Percentiles rank a stretch among this genome's conserved stretches.
phyloP scores from a whole-genome alignment of 1,140 invertebrate genomes.

The Aphidius ervi region DNA sequence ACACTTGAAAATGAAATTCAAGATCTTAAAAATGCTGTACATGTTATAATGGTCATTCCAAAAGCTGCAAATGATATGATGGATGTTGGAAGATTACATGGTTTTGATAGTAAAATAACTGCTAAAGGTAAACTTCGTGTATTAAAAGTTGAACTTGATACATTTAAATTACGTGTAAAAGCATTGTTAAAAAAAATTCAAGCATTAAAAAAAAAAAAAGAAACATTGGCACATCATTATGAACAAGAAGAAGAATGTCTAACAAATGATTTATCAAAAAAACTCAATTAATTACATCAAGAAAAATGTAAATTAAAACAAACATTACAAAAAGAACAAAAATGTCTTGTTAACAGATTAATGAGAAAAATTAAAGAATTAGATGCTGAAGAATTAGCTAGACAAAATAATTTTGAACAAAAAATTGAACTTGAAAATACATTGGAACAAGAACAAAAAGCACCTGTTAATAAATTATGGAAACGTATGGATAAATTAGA shows the following conservation, averaged over 20 bases:
- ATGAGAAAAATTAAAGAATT: constrained; percentile 98
- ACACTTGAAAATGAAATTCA: constrained; percentile 65
- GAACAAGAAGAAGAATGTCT: constrained; percentile 98
- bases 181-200: constrained; percentile 96
- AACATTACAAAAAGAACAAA: constrained; percentile 95
- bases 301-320: constrained; percentile 83
- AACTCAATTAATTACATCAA: constrained; percentile 80
- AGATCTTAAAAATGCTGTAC: constrained; percentile 71
- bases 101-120: constrained; percentile 96
- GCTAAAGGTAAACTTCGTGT: constrained; percentile 96
- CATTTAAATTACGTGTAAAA: constrained; percentile 92
- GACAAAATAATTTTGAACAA: constrained; percentile 93
- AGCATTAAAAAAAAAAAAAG: constrained; percentile 96
- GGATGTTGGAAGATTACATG: constrained; percentile 94
- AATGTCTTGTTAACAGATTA: constrained; percentile 94
- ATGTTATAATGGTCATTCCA: constrained; percentile 84
- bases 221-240: constrained; percentile 95
- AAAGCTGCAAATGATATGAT: constrained; percentile 99
- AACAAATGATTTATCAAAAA: constrained; percentile 95
- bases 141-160: constrained; percentile 93
- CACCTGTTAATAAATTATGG: constrained; percentile 95
- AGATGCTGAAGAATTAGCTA: constrained; percentile 90
- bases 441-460: constrained; percentile 96
- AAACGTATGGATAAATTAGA: constrained; percentile 98
- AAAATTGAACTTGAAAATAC: constrained; percentile 96